Evolutionary conservation across 1,140 invertebrate genomes (phyloP).

Genomic region (Pseudomyrmex dendroicus): DNA sequence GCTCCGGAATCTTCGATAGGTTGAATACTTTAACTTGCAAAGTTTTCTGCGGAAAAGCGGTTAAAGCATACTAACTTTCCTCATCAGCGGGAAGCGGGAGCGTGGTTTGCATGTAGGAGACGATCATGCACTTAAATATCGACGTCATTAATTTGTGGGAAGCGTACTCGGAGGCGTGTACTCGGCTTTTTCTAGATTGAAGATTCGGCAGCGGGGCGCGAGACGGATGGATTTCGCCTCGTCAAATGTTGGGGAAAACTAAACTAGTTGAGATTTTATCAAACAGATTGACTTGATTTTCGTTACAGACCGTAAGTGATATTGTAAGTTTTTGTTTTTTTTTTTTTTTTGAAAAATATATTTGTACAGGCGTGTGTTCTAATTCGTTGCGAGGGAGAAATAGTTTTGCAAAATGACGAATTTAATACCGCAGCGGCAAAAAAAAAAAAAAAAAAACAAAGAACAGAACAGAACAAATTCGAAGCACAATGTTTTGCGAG

Average conservation of each 20-base stretch:
- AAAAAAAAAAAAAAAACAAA: neutral
- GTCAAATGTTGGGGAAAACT: neutral
- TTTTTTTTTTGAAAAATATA: neutral
- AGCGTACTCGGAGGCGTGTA: neutral
- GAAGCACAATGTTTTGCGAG: neutral
- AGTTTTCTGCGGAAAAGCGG: constrained; percentile 47
- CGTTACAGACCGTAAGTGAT: neutral
- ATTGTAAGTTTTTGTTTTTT: neutral
- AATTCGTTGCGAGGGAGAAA: too few relatives aligned
- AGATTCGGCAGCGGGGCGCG: neutral
- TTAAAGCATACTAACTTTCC: constrained; percentile 48
- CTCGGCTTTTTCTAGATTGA: constrained; percentile 11
- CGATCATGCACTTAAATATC: constrained; percentile 45
- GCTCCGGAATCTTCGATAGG: constrained; percentile 54
- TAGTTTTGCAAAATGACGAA: neutral
- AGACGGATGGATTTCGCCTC: neutral
- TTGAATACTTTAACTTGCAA: constrained; percentile 55
- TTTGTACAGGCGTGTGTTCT: too few relatives aligned
- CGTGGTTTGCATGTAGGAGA: constrained; percentile 37
- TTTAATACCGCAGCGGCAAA: neutral
- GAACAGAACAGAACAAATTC: neutral
- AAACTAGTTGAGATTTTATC: neutral
- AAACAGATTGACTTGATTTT: too few relatives aligned
- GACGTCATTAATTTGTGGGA: constrained; percentile 33
- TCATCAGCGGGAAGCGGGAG: constrained; percentile 24